A percentile compares a stretch with the other conserved stretches of the same genome.
Evolutionary conservation across 2,888 invertebrate genomes (phyloP).

Genomic region (Drosophila hamatofila): DNA sequence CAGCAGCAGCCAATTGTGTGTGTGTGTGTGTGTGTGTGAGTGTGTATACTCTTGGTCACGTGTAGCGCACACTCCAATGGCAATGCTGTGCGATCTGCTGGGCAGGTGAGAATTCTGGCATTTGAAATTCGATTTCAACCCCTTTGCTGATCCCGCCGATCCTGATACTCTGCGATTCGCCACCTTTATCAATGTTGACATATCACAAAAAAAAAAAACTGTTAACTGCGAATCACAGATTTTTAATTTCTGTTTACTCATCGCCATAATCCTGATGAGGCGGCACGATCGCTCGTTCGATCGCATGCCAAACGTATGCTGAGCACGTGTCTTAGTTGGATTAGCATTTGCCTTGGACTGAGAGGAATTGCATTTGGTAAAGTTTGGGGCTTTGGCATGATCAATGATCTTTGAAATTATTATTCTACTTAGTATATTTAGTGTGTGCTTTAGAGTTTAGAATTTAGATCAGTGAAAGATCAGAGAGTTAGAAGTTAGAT

Average conservation of each 20-base stretch:
- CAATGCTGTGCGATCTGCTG: conserved; percentile 26
- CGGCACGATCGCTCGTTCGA: conserved; percentile 45
- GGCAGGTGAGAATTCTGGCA: conserved; percentile 61
- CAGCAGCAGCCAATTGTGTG: conserved; percentile 39
- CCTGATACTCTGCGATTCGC: conserved; percentile 46
- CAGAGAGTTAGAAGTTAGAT: too few relatives aligned
- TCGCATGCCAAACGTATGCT: conserved; percentile 42
- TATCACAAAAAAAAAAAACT: conserved; percentile 26
- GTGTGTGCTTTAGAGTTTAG: too few relatives aligned
- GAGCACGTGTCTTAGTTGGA: conserved; percentile 44
- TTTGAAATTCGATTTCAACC: conserved; percentile 42
- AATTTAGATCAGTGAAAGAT: too few relatives aligned
- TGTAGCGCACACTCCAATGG: conserved; percentile 75
- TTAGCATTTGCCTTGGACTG: not conserved
- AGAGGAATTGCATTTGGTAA: not conserved
- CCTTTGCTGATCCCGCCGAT: conserved; percentile 29
- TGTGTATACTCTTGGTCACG: conserved; percentile 51
- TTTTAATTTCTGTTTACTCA: conserved; percentile 63
- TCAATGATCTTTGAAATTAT: not conserved
- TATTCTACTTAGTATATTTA: too few relatives aligned
- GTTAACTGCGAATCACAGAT: conserved; percentile 25
- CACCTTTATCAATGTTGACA: conserved; percentile 57
- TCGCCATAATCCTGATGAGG: conserved; percentile 51
- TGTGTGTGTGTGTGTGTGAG: conserved; percentile 3
- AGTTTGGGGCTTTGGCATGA: not conserved